Conservation (phyloP, 1,140 invertebrate species). For the Heterodera carotae region DNA sequence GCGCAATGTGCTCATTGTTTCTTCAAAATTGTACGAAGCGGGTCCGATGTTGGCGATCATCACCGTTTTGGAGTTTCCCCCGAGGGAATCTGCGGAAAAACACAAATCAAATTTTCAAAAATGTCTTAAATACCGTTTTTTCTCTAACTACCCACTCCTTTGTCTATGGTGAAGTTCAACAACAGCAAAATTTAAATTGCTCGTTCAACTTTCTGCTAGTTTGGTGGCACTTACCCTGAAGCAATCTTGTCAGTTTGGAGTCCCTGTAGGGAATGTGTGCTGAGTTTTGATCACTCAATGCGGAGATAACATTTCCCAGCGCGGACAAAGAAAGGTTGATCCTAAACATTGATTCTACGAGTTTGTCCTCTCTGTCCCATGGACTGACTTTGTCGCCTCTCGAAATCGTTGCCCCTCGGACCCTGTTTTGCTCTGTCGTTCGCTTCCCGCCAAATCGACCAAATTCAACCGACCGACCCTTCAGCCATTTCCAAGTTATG, state of each 20-base stretch:
- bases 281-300: constrained; percentile 80
- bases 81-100: constrained; percentile 78
- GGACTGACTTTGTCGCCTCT: constrained; percentile 74
- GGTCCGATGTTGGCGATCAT: constrained; percentile 96
- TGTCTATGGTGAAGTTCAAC: too few species aligned
- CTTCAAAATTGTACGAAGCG: constrained; percentile 89
- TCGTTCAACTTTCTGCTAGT: too few species aligned
- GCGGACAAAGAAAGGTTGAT: constrained; percentile 91
- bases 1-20: constrained; percentile 85
- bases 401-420: constrained; percentile 84
- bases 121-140: constrained; percentile 25
- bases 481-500: not conserved
- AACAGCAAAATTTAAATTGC: too few species aligned
- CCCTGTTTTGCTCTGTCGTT: constrained; percentile 86
- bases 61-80: constrained; percentile 86
- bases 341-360: constrained; percentile 70
- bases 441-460: constrained; percentile 82
- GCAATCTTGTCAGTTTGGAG: constrained; percentile 85
- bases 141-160: too few species aligned
- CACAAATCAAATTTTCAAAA: constrained; percentile 16
- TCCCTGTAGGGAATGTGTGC: constrained; percentile 86
- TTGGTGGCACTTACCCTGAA: constrained; percentile 79
- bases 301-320: constrained; percentile 91
- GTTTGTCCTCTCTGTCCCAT: not conserved
- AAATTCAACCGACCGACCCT: constrained; percentile 79